A percentile compares a stretch with the other conserved stretches of the same genome.
Evolutionary conservation across 1,140 invertebrate species (phyloP).

Genomic region (Acromyrmex charruanus): DNA sequence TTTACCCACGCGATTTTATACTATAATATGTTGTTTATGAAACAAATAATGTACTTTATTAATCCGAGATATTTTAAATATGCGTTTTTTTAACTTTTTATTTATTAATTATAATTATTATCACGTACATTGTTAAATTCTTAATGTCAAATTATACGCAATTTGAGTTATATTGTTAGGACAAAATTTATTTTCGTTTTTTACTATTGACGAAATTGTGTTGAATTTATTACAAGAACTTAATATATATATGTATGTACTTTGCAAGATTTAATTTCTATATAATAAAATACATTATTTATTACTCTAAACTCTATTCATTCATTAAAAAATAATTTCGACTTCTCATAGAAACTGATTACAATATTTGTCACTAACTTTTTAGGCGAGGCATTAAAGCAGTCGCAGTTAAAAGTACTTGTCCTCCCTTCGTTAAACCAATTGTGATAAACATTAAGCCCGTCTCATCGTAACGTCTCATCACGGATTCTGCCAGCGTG

Average conservation of each 20-base stretch:
- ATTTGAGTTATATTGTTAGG: neutral
- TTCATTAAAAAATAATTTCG: neutral
- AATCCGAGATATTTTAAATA: neutral
- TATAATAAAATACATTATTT: too few relatives aligned
- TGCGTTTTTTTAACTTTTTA: neutral
- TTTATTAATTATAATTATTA: neutral
- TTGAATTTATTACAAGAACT: neutral
- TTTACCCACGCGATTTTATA: slow-evolving; percentile 14
- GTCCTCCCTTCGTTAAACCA: slow-evolving; percentile 11
- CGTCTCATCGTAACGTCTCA: slow-evolving; percentile 21
- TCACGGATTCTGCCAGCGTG: slow-evolving; percentile 14
- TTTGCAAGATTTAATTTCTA: slow-evolving; percentile 2
- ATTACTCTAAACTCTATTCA: neutral
- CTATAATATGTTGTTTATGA: neutral
- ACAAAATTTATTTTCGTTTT: neutral
- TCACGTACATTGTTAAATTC: too few relatives aligned
- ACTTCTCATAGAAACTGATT: neutral
- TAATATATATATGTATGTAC: neutral
- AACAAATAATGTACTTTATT: neutral
- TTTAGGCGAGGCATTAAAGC: slow-evolving; percentile 8
- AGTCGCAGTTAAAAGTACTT: slow-evolving; percentile 2
- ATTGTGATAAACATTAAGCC: slow-evolving; percentile 53
- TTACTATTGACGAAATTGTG: neutral
- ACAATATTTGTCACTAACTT: neutral
- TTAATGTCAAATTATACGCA: too few relatives aligned